Conservation (phyloP, 2,797 vertebrate species). For the Poeciliopsis paucimaculata region DNA sequence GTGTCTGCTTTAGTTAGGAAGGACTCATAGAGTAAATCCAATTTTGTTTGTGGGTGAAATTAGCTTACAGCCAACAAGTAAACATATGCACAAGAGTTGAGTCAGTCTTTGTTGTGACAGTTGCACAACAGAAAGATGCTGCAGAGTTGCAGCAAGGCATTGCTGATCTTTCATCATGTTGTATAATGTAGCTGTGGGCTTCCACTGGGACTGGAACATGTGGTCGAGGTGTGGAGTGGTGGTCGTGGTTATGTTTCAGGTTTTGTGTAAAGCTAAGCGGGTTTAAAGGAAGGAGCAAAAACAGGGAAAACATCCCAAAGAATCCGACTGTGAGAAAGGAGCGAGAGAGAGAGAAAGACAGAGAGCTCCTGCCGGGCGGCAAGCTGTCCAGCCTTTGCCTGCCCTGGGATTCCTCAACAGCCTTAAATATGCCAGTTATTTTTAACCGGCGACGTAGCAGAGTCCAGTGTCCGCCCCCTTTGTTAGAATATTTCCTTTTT, state of each 20-base stretch:
- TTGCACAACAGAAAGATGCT: slow-evolving; percentile 33
- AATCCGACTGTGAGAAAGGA: slow-evolving; percentile 50
- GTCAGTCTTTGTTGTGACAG: slow-evolving; percentile 59
- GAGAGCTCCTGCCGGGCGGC: slow-evolving; percentile 75
- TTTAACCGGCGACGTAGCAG: slow-evolving; percentile 97
- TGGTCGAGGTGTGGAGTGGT: slow-evolving; percentile 35
- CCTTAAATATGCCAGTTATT: slow-evolving; percentile 99
- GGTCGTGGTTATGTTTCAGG: slow-evolving; percentile 41
- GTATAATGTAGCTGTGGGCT: slow-evolving; percentile 50
- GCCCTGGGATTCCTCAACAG: slow-evolving; percentile 91
- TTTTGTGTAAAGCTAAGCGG: slow-evolving; percentile 31
- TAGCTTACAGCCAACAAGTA: slow-evolving; percentile 22
- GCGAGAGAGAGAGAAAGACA: slow-evolving; percentile 1
- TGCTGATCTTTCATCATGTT: slow-evolving; percentile 54
- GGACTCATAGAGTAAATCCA: neutral
- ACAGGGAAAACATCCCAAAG: slow-evolving; percentile 42
- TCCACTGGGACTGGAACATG: slow-evolving; percentile 33
- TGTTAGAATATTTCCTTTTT: slow-evolving; percentile 93
- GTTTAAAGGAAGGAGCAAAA: slow-evolving; percentile 40
- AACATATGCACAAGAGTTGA: slow-evolving; percentile 46
- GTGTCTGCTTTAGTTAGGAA: neutral
- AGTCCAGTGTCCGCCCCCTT: slow-evolving; percentile 84
- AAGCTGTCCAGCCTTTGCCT: slow-evolving; percentile 89
- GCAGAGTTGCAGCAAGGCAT: slow-evolving; percentile 41
- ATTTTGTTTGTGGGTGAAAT: neutral